Conservation (phyloP, 2,113 vertebrate species). For the Oostethus manadensis region DNA sequence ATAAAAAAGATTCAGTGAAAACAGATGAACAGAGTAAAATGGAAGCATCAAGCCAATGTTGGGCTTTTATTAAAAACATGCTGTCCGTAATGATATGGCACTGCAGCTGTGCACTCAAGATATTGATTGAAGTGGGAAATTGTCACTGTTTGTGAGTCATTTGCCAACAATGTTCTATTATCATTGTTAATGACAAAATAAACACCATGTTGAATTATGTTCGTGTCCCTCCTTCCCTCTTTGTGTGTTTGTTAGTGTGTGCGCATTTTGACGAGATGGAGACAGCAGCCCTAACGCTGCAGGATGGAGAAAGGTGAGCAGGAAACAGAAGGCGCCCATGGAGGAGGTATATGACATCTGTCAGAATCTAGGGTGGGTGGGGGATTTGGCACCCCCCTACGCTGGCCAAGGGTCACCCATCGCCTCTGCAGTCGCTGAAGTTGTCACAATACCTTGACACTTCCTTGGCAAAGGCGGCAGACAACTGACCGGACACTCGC, state of each 20-base stretch:
- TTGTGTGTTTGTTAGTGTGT: constrained; percentile 30
- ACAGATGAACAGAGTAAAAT: constrained; percentile 17
- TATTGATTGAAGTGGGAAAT: constrained; percentile 4
- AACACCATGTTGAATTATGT: constrained; percentile 25
- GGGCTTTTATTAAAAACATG: constrained; percentile 7
- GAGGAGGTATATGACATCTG: constrained; percentile 75
- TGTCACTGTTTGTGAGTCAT: background rate
- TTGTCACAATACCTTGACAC: constrained; percentile 69
- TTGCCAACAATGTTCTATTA: background rate
- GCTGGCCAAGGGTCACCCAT: constrained; percentile 66
- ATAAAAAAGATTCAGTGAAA: constrained; percentile 23
- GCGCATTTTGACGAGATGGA: constrained; percentile 50
- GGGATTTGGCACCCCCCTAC: constrained; percentile 47
- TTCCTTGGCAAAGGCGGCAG: constrained; percentile 66
- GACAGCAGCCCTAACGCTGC: constrained; percentile 69
- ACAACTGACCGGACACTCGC: constrained; percentile 43
- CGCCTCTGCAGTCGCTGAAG: constrained; percentile 60
- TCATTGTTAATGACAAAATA: constrained; percentile 8
- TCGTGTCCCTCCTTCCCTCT: constrained; percentile 28
- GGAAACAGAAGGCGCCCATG: constrained; percentile 72
- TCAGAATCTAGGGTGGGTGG: constrained; percentile 66
- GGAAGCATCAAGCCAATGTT: constrained; percentile 4
- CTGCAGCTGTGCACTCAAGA: constrained; percentile 1
- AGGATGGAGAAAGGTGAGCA: constrained; percentile 74
- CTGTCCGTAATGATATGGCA: background rate